phyloP scores from a whole-genome alignment of 2,797 vertebrate species.

The Danio kyathit region DNA sequence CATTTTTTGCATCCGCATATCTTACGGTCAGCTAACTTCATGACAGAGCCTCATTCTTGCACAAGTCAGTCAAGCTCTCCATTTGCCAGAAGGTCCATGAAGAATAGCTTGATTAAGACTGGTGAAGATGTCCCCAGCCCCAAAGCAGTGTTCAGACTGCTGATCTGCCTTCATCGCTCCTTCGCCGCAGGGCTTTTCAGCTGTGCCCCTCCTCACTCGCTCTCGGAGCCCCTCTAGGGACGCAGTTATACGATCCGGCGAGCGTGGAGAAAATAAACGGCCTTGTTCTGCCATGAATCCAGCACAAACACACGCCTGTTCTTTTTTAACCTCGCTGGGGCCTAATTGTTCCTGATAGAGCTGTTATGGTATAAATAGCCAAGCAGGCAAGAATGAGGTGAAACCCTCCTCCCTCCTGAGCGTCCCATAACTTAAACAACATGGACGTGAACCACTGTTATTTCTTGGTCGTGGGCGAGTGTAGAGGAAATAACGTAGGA shows the following conservation, averaged over 20 bases:
- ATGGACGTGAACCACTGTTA: constrained; percentile 32
- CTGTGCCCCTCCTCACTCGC: constrained; percentile 35
- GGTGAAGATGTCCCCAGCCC: constrained; percentile 33
- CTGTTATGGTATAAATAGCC: constrained; percentile 57
- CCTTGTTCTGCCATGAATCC: constrained; percentile 62
- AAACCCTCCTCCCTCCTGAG: constrained; percentile 29
- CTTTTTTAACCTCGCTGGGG: constrained; percentile 55
- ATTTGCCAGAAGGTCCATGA: constrained; percentile 32
- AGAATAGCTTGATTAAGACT: constrained; percentile 43
- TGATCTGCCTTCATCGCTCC: constrained; percentile 42
- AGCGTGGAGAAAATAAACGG: constrained; percentile 62
- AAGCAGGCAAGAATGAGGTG: constrained; percentile 36
- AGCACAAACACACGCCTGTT: constrained; percentile 62
- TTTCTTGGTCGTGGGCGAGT: constrained; percentile 21
- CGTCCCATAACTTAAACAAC: constrained; percentile 41
- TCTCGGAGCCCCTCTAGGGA: constrained; percentile 54
- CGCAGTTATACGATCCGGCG: constrained; percentile 51
- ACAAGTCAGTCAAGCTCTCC: constrained; percentile 17
- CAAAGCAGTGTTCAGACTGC: constrained; percentile 36
- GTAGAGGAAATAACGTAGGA: constrained; percentile 41
- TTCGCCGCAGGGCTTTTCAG: constrained; percentile 46
- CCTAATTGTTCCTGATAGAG: constrained; percentile 64
- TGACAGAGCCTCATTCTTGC: neutral
- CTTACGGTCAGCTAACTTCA: neutral
- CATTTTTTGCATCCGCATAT: neutral